Base-by-base conservation (phyloP, 1,140 invertebrate species). In the Lucilia cuprina region DNA sequence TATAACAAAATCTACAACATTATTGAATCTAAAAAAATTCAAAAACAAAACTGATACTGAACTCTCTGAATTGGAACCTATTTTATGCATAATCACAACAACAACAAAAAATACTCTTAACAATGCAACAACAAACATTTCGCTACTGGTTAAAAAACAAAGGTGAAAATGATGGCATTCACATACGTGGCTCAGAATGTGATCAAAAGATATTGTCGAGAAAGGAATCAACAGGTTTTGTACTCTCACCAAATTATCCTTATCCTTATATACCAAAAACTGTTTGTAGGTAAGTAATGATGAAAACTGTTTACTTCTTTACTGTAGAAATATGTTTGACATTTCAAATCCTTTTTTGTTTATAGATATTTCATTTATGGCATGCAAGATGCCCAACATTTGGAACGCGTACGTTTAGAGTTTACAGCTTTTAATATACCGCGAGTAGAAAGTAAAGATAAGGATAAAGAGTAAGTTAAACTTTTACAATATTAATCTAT, bases 191-290 rank as follows among this genome's bases (percentile, higher is more conserved):
- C 87, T 97, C 97, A 86, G 98, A 99, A 93, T 99, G 98, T 93
- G 98, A 99, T 93, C 97, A 98, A 92, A 97, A 98, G 92, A 98
- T 99, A 89, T 94, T 99, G 87, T 98, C 96, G 92, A 95, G 96
- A 92, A 97, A 97, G 92, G 96, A 97, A 92, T 97, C 96, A 74
- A 95, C 94, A 86, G 98, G 98, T 86, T 95, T 93, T 89, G 96
- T 99, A 86, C 97, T 96, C 92, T 98, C 97, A 92, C 98, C 98
- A 86, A 98, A 98, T 93, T 99, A 96, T 93, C 98, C 98, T 87
- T 97, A 95, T 92, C 95, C 95, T 77, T 99, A 98, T 93, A 96
- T 98, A 91, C 95, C 95, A 86, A 98, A 98, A 93, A 96, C 97
- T 90, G 96, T 98, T 85, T 99, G 98, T 93, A 96, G 93, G 93